Evolutionary conservation across 2,797 vertebrate genomes (phyloP).

Genomic region (Pantherophis alleghaniensis): DNA sequence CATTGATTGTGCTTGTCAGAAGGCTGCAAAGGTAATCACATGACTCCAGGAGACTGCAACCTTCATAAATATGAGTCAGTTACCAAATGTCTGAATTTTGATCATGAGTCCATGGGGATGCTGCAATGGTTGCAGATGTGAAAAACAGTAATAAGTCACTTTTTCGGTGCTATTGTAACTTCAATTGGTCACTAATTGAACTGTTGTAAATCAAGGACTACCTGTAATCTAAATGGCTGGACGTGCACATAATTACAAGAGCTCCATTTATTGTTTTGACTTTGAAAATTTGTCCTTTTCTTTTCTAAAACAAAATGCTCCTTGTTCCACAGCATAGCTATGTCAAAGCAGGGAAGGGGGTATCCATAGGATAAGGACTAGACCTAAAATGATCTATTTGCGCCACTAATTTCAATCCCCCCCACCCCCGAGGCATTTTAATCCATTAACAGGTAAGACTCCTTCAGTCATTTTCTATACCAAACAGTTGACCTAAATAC

Average conservation of each 20-base stretch:
- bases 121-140: too few species aligned
- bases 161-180: neutral
- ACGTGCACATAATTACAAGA: neutral
- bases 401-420: neutral
- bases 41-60: too few species aligned
- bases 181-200: neutral
- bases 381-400: neutral
- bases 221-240: neutral
- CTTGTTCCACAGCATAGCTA: neutral
- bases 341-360: neutral
- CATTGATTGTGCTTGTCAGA: too few species aligned
- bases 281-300: neutral
- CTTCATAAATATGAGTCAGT: too few species aligned
- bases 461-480: conserved; percentile 12
- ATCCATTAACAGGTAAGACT: conserved; percentile 35
- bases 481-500: conserved; percentile 35
- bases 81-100: too few species aligned
- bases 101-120: too few species aligned
- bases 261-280: neutral
- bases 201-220: neutral
- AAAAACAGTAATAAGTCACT: too few species aligned
- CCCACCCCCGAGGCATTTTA: conserved; percentile 25
- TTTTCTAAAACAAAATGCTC: neutral
- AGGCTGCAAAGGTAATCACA: too few species aligned
- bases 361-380: neutral